Percentiles rank a stretch among this genome's conserved stretches.
Evolutionary conservation across 2,113 vertebrate species (phyloP).

Genomic region (Rhegmatorhina hoffmannsi): DNA sequence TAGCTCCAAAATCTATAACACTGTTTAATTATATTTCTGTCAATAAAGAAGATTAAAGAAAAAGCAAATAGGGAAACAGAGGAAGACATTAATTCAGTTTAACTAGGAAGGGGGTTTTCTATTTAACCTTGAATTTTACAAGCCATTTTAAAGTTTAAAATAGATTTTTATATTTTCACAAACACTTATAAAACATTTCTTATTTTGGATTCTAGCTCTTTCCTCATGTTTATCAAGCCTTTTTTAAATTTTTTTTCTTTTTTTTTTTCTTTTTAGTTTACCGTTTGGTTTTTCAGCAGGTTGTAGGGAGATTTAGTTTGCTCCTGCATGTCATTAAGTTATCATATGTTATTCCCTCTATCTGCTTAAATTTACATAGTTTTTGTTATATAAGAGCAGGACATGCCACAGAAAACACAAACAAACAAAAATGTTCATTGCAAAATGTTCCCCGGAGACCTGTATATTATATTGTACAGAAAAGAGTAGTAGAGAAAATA

Average conservation of each 20-base stretch:
- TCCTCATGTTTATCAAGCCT: background rate
- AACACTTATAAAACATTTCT: background rate
- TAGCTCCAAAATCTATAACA: background rate
- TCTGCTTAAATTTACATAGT: background rate
- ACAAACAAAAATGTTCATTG: background rate
- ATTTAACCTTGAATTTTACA: background rate
- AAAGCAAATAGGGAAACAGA: rapidly evolving
- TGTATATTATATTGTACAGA: background rate
- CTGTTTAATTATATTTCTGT: background rate
- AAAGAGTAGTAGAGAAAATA: background rate
- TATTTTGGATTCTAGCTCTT: background rate
- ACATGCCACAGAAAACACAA: background rate
- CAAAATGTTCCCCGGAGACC: background rate
- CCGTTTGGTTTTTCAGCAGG: background rate
- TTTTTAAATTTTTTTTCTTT: background rate
- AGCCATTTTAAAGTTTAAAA: background rate
- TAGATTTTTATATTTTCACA: background rate
- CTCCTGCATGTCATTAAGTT: background rate
- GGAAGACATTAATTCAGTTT: background rate
- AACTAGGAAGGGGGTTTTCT: background rate
- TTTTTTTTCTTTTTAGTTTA: background rate
- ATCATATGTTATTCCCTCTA: background rate
- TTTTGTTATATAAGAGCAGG: background rate
- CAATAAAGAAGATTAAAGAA: background rate
- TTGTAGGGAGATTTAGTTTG: background rate